Conservation (phyloP, 2,888 invertebrate species). For the Megalurothrips usitatus region DNA sequence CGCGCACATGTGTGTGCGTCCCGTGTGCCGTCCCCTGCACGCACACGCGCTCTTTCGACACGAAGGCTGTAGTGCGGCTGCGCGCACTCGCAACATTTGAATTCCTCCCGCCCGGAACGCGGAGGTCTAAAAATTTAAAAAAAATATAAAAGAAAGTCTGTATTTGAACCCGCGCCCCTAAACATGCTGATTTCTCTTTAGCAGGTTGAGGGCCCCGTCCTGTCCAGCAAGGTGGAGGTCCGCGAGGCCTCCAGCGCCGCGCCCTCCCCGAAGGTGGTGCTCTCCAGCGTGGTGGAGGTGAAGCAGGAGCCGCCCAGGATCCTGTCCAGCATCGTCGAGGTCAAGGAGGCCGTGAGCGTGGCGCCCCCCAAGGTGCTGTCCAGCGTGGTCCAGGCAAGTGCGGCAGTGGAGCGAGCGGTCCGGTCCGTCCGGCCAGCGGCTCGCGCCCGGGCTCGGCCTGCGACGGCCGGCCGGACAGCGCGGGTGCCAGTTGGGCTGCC, state of each 20-base stretch:
- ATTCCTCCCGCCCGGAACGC: not conserved
- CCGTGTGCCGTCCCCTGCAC: not conserved
- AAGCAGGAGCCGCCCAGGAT: slow-evolving; percentile 33
- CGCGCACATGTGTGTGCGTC: not conserved
- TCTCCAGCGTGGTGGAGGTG: slow-evolving; percentile 40
- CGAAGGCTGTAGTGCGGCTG: not conserved
- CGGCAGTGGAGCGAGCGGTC: slow-evolving; percentile 37
- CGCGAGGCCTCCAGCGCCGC: slow-evolving; percentile 37
- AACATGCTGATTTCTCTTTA: not conserved
- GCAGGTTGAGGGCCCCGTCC: slow-evolving; percentile 35
- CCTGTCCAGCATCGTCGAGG: slow-evolving; percentile 37
- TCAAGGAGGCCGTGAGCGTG: slow-evolving; percentile 33
- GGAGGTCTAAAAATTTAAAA: slow-evolving; percentile 5
- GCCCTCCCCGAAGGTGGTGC: slow-evolving; percentile 30
- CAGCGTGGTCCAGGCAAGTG: slow-evolving; percentile 55
- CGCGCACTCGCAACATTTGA: not conserved
- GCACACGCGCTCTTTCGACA: slow-evolving; percentile 3
- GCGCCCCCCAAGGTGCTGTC: slow-evolving; percentile 41
- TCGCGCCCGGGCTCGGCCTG: not conserved
- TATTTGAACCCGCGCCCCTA: not conserved
- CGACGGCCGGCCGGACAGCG: not conserved
- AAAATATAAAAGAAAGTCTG: not conserved
- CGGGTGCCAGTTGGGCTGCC: not conserved
- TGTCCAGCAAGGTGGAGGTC: slow-evolving; percentile 44
- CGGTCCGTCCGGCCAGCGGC: not conserved